Conservation (phyloP, 1,140 invertebrate genomes). For the Streblospio benedicti region DNA sequence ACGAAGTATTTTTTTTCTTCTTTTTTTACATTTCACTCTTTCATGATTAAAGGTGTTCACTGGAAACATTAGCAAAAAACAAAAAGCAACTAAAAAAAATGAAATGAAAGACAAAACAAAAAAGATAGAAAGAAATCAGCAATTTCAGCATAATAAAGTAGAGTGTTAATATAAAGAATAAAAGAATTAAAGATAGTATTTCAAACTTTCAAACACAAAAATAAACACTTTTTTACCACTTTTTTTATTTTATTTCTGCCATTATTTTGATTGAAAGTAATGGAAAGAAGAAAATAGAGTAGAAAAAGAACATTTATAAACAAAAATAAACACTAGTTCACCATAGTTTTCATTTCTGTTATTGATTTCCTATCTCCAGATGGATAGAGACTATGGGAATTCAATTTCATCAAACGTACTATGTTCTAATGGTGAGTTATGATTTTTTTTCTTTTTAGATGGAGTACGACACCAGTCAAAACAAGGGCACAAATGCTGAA, state of each 20-base stretch:
- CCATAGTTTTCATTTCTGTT: background rate
- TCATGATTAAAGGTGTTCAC: too few species aligned
- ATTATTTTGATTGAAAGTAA: background rate
- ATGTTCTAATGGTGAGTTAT: background rate
- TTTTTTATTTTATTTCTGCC: background rate
- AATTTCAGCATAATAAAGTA: too few species aligned
- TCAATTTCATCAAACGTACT: background rate
- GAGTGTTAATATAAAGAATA: too few species aligned
- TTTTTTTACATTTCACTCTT: too few species aligned
- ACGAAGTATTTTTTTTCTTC: too few species aligned
- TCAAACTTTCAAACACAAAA: too few species aligned
- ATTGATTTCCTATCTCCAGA: background rate
- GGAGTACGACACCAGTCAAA: slow-evolving; percentile 31
- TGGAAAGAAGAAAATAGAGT: background rate
- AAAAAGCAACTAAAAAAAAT: too few species aligned
- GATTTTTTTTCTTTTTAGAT: slow-evolving; percentile 24
- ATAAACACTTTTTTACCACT: too few species aligned
- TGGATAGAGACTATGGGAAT: background rate
- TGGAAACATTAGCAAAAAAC: too few species aligned
- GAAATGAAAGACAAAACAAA: too few species aligned
- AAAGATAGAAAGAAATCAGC: too few species aligned
- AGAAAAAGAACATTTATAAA: background rate
- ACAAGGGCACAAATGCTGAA: slow-evolving; percentile 31
- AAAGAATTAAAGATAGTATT: too few species aligned
- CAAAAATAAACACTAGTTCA: background rate